A percentile compares a stretch with the other conserved stretches of the same genome.
These are phyloP conservation scores for Polydrusus pterygomalis DNA, from an alignment of 2,888 invertebrate genomes.

Conservation along the genomic window DNA sequence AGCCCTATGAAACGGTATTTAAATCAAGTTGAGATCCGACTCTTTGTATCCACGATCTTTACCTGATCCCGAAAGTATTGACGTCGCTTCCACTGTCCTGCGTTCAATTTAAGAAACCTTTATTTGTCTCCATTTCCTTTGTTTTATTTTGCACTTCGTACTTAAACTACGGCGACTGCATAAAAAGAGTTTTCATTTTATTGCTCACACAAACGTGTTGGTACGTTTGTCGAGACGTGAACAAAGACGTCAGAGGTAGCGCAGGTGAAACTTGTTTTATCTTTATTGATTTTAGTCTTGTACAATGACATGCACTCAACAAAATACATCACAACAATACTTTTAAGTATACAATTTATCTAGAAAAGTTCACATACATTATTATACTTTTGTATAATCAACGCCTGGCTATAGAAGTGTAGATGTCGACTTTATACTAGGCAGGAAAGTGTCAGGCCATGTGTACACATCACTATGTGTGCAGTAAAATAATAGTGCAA, in stretches of 20 bases:
- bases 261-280: conserved; percentile 3
- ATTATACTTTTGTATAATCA: too few species aligned
- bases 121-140: conserved; percentile 49
- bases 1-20: conserved; percentile 30
- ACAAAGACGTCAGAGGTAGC: neutral
- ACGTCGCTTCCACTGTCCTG: conserved; percentile 34
- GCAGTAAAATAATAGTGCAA: too few species aligned
- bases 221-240: conserved; percentile 17
- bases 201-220: conserved; percentile 12
- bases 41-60: conserved; percentile 40
- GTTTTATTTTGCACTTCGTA: conserved; percentile 43
- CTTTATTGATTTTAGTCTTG: neutral
- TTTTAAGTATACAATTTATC: too few species aligned
- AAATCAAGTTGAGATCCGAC: conserved; percentile 38
- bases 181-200: conserved; percentile 15
- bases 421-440: too few species aligned
- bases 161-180: conserved; percentile 19
- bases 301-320: too few species aligned
- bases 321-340: too few species aligned
- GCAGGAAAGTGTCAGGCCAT: too few species aligned
- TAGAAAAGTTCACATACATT: too few species aligned
- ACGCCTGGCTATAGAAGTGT: too few species aligned
- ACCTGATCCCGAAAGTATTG: conserved; percentile 41
- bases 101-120: conserved; percentile 34
- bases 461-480: too few species aligned